Conservation (phyloP, 1,140 invertebrate genomes). For the Drosophila gunungcola region DNA sequence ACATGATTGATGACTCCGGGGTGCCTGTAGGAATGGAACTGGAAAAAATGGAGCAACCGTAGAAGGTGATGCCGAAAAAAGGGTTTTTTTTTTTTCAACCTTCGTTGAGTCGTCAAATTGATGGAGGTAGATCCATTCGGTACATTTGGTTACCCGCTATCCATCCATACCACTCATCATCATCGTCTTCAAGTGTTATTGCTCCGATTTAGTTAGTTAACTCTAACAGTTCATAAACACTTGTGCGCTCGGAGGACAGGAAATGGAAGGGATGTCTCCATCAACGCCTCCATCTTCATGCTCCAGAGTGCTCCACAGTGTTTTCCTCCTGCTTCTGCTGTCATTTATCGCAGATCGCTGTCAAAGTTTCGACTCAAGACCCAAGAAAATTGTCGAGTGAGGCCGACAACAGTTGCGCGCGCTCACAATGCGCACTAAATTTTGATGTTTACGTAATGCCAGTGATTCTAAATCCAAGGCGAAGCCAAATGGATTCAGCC, state of each 20-base stretch:
- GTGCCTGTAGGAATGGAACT: background rate
- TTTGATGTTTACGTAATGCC: constrained; percentile 47
- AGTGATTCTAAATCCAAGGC: constrained; percentile 15
- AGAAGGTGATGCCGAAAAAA: constrained; percentile 1
- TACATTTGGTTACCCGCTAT: background rate
- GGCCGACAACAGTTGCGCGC: constrained; percentile 10
- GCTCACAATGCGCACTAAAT: constrained; percentile 24
- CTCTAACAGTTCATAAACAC: constrained; percentile 82
- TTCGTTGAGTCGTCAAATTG: constrained; percentile 40
- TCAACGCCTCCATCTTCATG: constrained; percentile 9
- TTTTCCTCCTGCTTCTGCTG: constrained; percentile 8
- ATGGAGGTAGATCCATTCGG: background rate
- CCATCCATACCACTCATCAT: background rate
- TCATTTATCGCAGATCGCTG: constrained; percentile 61
- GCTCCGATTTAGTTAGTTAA: constrained; percentile 81
- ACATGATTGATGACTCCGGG: constrained; percentile 38
- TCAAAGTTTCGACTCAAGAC: constrained; percentile 64
- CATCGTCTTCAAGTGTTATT: constrained; percentile 41
- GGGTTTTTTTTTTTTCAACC: constrained; percentile 22
- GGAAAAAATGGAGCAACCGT: constrained; percentile 9
- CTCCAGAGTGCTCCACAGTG: constrained; percentile 18
- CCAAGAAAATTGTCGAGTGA: constrained; percentile 65
- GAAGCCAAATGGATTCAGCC: constrained; percentile 11
- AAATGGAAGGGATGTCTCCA: constrained; percentile 17
- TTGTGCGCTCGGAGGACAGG: constrained; percentile 16